Percentiles rank a stretch among this genome's conserved stretches.
Conservation (phyloP, 2,888 invertebrate genomes). For the Nemotelus pantherinus region DNA sequence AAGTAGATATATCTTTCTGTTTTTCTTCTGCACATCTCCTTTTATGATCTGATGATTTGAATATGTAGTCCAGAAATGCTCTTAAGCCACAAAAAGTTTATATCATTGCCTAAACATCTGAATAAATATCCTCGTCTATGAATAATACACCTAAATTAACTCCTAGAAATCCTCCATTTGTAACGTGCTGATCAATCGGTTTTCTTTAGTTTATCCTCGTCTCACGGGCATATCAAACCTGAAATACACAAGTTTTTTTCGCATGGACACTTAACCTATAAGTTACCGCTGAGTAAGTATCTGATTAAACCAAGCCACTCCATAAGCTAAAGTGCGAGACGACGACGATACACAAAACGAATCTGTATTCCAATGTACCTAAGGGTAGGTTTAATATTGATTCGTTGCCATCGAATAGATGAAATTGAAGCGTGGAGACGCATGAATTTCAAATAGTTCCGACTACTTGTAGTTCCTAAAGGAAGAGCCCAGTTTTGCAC, state of each 20-base stretch:
- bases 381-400: neutral
- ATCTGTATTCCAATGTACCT: neutral
- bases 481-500: neutral
- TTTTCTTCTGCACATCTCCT: no score
- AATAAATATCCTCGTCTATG: no score
- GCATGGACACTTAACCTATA: neutral
- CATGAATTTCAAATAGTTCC: neutral
- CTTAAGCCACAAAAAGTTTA: no score
- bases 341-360: neutral
- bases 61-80: no score
- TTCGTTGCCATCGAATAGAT: neutral
- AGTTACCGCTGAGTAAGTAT: neutral
- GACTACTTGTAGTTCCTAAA: neutral
- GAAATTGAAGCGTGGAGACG: neutral
- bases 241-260: neutral
- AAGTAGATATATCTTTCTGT: no score
- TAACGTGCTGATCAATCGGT: no score
- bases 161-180: no score
- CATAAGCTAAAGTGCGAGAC: neutral
- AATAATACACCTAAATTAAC: no score
- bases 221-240: no score
- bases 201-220: no score
- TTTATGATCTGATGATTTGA: no score
- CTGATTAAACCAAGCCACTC: neutral
- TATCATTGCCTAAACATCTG: no score